Conservation (phyloP, 2,797 vertebrate genomes). For the Benthosema pterotum region DNA sequence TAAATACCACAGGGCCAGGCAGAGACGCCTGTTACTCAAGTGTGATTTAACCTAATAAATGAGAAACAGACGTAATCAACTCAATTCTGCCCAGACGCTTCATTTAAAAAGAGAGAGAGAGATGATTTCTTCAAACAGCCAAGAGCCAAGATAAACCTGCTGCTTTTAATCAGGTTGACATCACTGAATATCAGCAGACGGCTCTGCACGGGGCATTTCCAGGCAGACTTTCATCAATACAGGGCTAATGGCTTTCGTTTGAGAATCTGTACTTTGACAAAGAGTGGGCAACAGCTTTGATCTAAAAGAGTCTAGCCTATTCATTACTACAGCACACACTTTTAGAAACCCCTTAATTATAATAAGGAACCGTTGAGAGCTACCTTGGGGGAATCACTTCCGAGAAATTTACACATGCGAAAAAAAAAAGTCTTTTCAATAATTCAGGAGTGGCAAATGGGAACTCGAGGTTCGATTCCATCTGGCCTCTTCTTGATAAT, state of each 20-base stretch:
- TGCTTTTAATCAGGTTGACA: constrained; percentile 21
- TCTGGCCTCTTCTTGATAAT: constrained; percentile 43
- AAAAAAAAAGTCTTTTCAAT: constrained; percentile 44
- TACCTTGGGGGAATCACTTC: constrained; percentile 25
- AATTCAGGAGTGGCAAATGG: constrained; percentile 53
- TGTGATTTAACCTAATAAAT: constrained; percentile 20
- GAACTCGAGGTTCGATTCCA: constrained; percentile 53
- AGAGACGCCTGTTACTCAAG: constrained; percentile 9
- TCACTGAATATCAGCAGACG: constrained; percentile 19
- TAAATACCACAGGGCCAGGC: constrained; percentile 8
- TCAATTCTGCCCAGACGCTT: constrained; percentile 29
- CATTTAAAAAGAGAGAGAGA: constrained; percentile 19
- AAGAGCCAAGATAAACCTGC: constrained; percentile 34
- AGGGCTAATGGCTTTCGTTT: constrained; percentile 28
- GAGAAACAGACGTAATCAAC: constrained; percentile 11
- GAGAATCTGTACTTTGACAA: constrained; percentile 22
- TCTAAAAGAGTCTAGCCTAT: constrained; percentile 34
- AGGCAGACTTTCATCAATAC: constrained; percentile 20
- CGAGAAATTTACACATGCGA: constrained; percentile 31
- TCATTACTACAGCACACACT: constrained; percentile 28
- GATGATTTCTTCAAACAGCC: constrained; percentile 6
- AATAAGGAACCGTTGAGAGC: constrained; percentile 3
- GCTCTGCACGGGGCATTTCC: constrained; percentile 27
- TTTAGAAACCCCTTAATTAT: constrained; percentile 1
- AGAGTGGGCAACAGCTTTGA: neutral